Evolutionary conservation across 2,888 invertebrate species (phyloP).

Genomic region (Trachelus troglodyta): DNA sequence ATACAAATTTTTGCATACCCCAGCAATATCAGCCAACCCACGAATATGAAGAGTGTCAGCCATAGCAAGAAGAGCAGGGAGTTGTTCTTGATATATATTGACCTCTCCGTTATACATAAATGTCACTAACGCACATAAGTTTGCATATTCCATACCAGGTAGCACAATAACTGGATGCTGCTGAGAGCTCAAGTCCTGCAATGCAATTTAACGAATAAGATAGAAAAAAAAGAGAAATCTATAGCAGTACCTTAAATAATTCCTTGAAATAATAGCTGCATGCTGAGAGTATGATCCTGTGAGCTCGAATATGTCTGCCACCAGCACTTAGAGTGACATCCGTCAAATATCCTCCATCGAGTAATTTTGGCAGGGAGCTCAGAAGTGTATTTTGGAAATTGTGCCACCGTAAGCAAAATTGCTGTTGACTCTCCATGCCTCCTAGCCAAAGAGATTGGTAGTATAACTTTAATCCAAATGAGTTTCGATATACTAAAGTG

Average conservation of each 20-base stretch:
- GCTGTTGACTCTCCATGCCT: constrained; percentile 76
- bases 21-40: constrained; percentile 83
- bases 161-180: constrained; percentile 80
- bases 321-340: constrained; percentile 90
- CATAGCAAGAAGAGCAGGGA: constrained; percentile 80
- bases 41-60: constrained; percentile 86
- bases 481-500: not conserved
- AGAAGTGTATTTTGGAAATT: constrained; percentile 81
- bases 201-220: constrained; percentile 10
- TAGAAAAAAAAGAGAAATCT: constrained; percentile 15
- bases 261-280: constrained; percentile 93
- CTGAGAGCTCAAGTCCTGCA: constrained; percentile 76
- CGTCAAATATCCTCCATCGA: constrained; percentile 84
- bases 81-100: constrained; percentile 82
- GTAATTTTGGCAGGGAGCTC: constrained; percentile 80
- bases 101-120: constrained; percentile 93
- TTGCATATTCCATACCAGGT: constrained; percentile 77
- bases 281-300: constrained; percentile 86
- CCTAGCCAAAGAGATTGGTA: constrained; percentile 54
- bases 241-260: constrained; percentile 77
- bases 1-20: constrained; percentile 68
- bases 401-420: constrained; percentile 89
- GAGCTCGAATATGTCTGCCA: constrained; percentile 85
- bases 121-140: constrained; percentile 80
- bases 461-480: not conserved